A percentile compares a stretch with the other conserved stretches of the same genome.
Conservation (phyloP, 2,888 invertebrate genomes). For the Papilio protenor region DNA sequence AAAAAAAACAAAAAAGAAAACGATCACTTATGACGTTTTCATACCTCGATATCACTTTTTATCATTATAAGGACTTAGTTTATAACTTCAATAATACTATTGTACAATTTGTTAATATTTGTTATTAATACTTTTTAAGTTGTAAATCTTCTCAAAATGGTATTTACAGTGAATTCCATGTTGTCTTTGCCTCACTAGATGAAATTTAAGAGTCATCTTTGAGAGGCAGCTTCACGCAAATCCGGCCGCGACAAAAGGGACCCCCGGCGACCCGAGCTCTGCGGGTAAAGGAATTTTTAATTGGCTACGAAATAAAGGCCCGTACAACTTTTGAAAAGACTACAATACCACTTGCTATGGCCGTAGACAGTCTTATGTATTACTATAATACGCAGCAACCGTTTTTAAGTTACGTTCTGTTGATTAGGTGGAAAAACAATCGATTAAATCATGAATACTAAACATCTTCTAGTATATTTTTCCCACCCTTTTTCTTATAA, state of each 20-base stretch:
- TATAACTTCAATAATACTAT: too few species aligned
- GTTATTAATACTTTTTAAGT: background rate
- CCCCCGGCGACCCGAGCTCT: slow-evolving; percentile 63
- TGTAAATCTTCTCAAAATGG: slow-evolving; percentile 24
- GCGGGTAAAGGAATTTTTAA: slow-evolving; percentile 75
- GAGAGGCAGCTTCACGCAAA: slow-evolving; percentile 63
- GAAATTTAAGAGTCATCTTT: slow-evolving; percentile 73
- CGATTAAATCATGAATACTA: background rate
- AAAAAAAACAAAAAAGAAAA: background rate
- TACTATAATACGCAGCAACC: slow-evolving; percentile 17
- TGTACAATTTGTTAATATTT: too few species aligned
- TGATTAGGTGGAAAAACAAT: background rate
- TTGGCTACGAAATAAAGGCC: slow-evolving; percentile 75
- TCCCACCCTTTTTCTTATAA: too few species aligned
- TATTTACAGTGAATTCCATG: slow-evolving; percentile 53
- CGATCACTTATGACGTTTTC: too few species aligned
- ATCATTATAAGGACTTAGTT: too few species aligned
- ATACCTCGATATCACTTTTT: too few species aligned
- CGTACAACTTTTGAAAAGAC: slow-evolving; percentile 56
- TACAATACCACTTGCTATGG: slow-evolving; percentile 55
- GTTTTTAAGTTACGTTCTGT: background rate
- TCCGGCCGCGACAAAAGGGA: slow-evolving; percentile 72
- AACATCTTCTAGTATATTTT: background rate
- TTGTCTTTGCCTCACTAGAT: slow-evolving; percentile 70
- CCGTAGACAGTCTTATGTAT: slow-evolving; percentile 33